Conservation (phyloP, 2,113 vertebrate genomes). For the Triplophysa siluroides region DNA sequence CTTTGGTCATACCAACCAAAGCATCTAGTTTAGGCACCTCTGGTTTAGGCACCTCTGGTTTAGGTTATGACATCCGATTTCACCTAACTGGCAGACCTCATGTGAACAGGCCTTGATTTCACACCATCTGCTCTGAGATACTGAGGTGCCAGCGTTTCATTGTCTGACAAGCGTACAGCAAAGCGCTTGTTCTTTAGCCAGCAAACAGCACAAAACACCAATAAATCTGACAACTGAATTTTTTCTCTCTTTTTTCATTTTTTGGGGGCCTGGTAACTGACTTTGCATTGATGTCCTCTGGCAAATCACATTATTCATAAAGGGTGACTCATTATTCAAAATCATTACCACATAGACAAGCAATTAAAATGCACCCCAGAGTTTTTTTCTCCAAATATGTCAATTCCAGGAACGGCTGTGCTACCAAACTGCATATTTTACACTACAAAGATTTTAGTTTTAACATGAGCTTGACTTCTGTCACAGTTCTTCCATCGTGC, state of each 20-base stretch:
- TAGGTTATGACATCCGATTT: slow-evolving; percentile 15
- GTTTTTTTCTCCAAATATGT: slow-evolving; percentile 21
- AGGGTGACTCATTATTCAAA: slow-evolving; percentile 50
- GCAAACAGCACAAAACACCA: slow-evolving; percentile 41
- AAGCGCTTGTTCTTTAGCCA: slow-evolving; percentile 40
- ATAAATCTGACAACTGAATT: slow-evolving; percentile 48
- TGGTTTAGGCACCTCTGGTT: neutral
- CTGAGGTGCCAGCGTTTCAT: slow-evolving; percentile 4
- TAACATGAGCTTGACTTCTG: neutral
- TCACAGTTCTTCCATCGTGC: neutral
- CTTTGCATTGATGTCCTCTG: slow-evolving; percentile 51
- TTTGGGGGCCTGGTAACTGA: slow-evolving; percentile 39
- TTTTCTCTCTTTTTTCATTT: neutral
- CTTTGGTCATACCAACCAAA: neutral
- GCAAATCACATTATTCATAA: slow-evolving; percentile 52
- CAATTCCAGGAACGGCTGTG: slow-evolving; percentile 19
- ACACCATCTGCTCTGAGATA: slow-evolving; percentile 28
- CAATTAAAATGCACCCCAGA: slow-evolving; percentile 43
- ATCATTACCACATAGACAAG: slow-evolving; percentile 43
- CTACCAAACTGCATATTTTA: slow-evolving; percentile 6
- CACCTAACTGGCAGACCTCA: slow-evolving; percentile 8
- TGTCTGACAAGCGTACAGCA: slow-evolving; percentile 30
- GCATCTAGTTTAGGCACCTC: neutral
- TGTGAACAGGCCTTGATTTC: neutral
- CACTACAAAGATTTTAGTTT: slow-evolving; percentile 23